Evolutionary conservation across 1,140 invertebrate genomes (phyloP).

Genomic region (Drosophila setifemur): DNA sequence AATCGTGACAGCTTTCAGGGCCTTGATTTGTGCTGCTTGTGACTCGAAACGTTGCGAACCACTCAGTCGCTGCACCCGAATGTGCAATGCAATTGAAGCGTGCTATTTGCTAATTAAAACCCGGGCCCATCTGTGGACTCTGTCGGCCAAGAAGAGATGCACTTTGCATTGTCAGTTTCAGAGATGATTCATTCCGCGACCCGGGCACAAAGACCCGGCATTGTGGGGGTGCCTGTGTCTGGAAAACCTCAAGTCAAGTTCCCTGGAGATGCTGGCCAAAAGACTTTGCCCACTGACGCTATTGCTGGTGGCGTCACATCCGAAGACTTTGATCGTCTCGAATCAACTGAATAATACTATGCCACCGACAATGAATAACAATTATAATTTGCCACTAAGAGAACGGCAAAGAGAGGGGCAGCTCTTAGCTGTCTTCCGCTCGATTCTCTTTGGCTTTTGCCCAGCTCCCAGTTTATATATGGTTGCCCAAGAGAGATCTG

Average conservation of each 20-base stretch:
- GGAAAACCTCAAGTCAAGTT: slow-evolving; percentile 4
- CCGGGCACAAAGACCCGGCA: slow-evolving; percentile 2
- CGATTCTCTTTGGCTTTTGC: neutral
- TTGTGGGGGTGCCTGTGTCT: slow-evolving; percentile 18
- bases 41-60: slow-evolving; percentile 9
- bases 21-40: slow-evolving; percentile 15
- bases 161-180: slow-evolving; percentile 3
- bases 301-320: slow-evolving; percentile 17
- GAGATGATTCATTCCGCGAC: slow-evolving; percentile 8
- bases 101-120: slow-evolving; percentile 16
- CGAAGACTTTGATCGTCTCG: slow-evolving; percentile 3
- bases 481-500: slow-evolving; percentile 16
- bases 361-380: neutral
- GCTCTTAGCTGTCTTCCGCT: neutral
- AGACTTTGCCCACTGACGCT: slow-evolving; percentile 15
- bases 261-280: neutral
- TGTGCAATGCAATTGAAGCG: slow-evolving; percentile 3
- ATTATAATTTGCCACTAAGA: slow-evolving; percentile 6
- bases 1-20: slow-evolving; percentile 57
- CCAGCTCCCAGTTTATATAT: slow-evolving; percentile 12
- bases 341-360: neutral
- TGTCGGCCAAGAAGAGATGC: neutral
- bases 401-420: slow-evolving; percentile 12
- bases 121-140: slow-evolving; percentile 23
- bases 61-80: neutral